These are phyloP conservation scores for Matsumurasca onukii DNA, from an alignment of 1,140 invertebrate genomes.

Conservation along the genomic window DNA sequence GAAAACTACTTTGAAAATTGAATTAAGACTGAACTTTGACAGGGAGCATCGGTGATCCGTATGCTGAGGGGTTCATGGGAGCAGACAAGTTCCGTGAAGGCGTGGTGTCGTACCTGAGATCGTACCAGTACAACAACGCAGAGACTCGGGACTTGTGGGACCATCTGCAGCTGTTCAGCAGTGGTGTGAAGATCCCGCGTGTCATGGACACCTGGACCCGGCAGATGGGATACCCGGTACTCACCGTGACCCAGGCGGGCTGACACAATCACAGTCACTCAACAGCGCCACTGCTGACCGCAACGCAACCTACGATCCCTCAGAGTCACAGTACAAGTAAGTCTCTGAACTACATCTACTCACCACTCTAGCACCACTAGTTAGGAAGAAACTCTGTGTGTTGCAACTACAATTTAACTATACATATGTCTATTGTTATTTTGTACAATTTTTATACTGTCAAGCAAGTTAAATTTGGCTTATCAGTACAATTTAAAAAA, in stretches of 20 bases:
- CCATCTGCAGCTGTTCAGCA: conserved; percentile 56
- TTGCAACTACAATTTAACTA: too few species aligned
- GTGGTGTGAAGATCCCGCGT: conserved; percentile 27
- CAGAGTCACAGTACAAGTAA: conserved; percentile 61
- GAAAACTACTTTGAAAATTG: not conserved
- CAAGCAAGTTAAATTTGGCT: too few species aligned
- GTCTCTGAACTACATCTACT: too few species aligned
- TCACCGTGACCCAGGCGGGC: conserved; percentile 60
- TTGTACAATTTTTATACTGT: too few species aligned
- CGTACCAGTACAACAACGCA: conserved; percentile 71
- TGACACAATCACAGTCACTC: conserved; percentile 61
- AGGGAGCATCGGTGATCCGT: conserved; percentile 84
- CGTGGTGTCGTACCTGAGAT: conserved; percentile 71
- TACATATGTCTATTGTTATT: too few species aligned
- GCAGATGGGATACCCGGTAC: conserved; percentile 89
- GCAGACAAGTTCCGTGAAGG: conserved; percentile 68
- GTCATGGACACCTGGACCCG: conserved; percentile 88
- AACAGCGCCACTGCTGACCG: conserved; percentile 67
- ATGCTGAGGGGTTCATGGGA: conserved; percentile 87
- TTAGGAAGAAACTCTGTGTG: too few species aligned
- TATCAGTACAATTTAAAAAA: too few species aligned
- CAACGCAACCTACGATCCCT: conserved; percentile 52
- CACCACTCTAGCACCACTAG: too few species aligned
- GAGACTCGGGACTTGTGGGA: conserved; percentile 76
- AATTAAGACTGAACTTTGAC: conserved; percentile 29